Evolutionary conservation across 2,113 vertebrate genomes (phyloP).

Genomic region (Amphiprion ocellaris): DNA sequence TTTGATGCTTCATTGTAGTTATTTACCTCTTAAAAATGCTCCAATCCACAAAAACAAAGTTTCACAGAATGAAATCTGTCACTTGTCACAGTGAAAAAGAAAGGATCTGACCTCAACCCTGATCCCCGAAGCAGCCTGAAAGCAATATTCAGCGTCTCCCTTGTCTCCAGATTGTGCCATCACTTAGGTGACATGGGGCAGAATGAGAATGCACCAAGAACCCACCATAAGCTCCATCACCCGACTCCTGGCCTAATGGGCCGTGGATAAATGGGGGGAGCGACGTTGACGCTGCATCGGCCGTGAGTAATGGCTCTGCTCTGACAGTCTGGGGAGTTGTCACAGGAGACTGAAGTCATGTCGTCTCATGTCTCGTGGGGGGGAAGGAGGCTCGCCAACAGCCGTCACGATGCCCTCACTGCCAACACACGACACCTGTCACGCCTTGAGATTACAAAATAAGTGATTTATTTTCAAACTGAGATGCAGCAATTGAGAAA

Average conservation of each 20-base stretch:
- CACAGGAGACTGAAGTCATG: slow-evolving; percentile 42
- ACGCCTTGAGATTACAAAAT: not conserved
- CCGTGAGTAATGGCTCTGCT: slow-evolving; percentile 57
- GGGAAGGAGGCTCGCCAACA: not conserved
- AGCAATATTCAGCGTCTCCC: slow-evolving; percentile 2
- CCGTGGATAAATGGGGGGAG: slow-evolving; percentile 44
- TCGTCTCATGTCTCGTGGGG: slow-evolving; percentile 15
- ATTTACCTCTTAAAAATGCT: not conserved
- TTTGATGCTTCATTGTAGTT: no score
- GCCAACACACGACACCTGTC: slow-evolving; percentile 21
- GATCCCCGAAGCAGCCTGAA: not conserved
- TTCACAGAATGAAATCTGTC: not conserved
- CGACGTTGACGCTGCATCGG: slow-evolving; percentile 50
- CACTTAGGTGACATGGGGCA: slow-evolving; percentile 18
- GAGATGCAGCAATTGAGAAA: not conserved
- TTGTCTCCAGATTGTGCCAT: slow-evolving; percentile 35
- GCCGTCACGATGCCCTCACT: not conserved
- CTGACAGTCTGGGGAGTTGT: slow-evolving; percentile 23
- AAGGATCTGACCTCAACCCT: not conserved
- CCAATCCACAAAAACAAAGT: not conserved
- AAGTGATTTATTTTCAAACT: not conserved
- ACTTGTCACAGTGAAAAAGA: not conserved
- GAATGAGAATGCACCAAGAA: slow-evolving; percentile 41
- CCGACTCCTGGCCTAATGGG: slow-evolving; percentile 57
- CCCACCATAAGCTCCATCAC: slow-evolving; percentile 49